A percentile compares a stretch with the other conserved stretches of the same genome.
Evolutionary conservation across 2,888 invertebrate genomes (phyloP).

Genomic region (Philhelius pedissequus): DNA sequence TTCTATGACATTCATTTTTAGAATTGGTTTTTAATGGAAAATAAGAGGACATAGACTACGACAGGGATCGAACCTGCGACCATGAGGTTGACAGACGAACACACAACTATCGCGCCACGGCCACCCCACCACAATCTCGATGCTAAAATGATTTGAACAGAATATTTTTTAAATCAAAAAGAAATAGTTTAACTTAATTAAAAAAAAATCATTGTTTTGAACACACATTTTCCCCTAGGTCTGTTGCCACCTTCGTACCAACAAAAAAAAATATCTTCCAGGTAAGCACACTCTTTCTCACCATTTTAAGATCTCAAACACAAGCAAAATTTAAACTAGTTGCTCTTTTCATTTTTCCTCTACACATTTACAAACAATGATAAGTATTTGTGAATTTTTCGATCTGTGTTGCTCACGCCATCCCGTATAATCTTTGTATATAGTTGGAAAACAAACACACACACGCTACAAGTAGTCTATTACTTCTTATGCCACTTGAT

Average conservation of each 20-base stretch:
- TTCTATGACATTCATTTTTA: too few relatives aligned
- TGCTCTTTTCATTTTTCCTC: constrained; percentile 44
- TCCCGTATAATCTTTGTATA: neutral
- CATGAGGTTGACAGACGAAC: too few relatives aligned
- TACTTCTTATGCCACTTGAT: neutral
- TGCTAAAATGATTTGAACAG: too few relatives aligned
- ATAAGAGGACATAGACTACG: too few relatives aligned
- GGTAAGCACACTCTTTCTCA: constrained; percentile 47
- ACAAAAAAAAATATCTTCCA: constrained; percentile 22
- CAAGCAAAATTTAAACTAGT: constrained; percentile 43
- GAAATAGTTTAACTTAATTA: too few relatives aligned
- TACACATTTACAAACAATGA: neutral
- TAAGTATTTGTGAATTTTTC: neutral
- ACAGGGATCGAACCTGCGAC: too few relatives aligned
- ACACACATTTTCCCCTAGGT: constrained; percentile 16
- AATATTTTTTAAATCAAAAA: too few relatives aligned
- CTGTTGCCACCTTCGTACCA: neutral
- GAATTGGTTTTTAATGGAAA: too few relatives aligned
- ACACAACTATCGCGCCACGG: too few relatives aligned
- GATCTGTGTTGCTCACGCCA: neutral
- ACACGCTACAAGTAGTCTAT: neutral
- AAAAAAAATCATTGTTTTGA: neutral
- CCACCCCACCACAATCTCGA: too few relatives aligned
- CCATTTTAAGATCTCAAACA: constrained; percentile 22
- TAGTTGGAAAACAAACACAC: neutral